Conservation (phyloP, 2,113 vertebrate genomes). For the Manacus vitellinus region DNA sequence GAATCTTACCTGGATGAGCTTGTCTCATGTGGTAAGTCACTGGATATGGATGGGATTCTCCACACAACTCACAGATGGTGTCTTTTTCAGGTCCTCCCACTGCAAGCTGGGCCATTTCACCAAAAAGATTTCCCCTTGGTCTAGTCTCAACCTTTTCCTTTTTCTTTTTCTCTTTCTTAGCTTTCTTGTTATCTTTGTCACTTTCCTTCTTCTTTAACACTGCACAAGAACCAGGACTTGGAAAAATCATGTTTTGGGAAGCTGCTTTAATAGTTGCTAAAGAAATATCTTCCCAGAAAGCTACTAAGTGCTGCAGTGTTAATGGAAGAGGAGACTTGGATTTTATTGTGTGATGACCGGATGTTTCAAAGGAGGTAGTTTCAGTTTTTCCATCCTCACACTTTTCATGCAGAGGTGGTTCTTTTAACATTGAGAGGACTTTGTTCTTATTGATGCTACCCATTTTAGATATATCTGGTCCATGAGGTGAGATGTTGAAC, state of each 20-base stretch:
- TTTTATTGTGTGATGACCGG: constrained; percentile 82
- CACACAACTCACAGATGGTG: constrained; percentile 96
- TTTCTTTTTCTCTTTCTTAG: constrained; percentile 98
- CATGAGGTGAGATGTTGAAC: constrained; percentile 96
- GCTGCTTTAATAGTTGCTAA: constrained; percentile 98
- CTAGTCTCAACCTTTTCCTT: constrained; percentile 94
- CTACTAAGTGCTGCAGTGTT: constrained; percentile 94
- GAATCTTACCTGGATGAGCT: constrained; percentile 90
- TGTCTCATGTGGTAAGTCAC: constrained; percentile 99
- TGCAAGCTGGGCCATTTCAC: constrained; percentile 97
- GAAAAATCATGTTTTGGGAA: constrained; percentile 99
- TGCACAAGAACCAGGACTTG: constrained; percentile 95
- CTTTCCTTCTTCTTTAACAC: constrained; percentile 96
- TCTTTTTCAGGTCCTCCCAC: constrained; percentile 98
- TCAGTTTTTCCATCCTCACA: constrained; percentile 93
- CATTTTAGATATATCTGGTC: constrained; percentile 99
- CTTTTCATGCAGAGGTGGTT: constrained; percentile 93
- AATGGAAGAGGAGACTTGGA: constrained; percentile 91
- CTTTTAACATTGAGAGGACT: constrained; percentile 97
- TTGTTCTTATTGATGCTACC: constrained; percentile 99
- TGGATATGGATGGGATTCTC: constrained; percentile 96
- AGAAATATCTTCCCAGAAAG: constrained; percentile 99
- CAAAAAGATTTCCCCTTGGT: constrained; percentile 95
- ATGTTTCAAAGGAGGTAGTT: constrained; percentile 82
- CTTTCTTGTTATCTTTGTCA: constrained; percentile 93